A percentile compares a stretch with the other conserved stretches of the same genome.
Evolutionary conservation across 2,888 invertebrate species (phyloP).

Genomic region (Adela reaumurella): DNA sequence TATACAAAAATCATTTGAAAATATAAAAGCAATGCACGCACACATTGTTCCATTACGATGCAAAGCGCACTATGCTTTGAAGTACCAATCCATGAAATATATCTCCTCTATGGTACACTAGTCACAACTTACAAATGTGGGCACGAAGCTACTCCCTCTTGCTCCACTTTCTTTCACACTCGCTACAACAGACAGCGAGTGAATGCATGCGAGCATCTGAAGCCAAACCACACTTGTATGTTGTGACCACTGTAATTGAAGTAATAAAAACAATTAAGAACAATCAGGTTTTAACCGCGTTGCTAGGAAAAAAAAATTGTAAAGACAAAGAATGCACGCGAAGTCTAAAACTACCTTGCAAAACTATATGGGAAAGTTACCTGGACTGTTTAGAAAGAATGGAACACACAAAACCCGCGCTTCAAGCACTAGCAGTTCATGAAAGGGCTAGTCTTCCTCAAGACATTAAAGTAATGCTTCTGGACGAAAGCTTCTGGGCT

Average conservation of each 20-base stretch:
- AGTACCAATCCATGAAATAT: conserved; percentile 1
- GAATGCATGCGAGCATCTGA: too few relatives aligned
- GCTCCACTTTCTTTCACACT: too few relatives aligned
- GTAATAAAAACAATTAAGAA: too few relatives aligned
- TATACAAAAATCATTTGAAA: conserved; percentile 11
- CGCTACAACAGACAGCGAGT: too few relatives aligned
- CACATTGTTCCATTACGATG: conserved; percentile 9
- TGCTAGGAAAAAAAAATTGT: too few relatives aligned
- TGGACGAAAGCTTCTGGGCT: conserved; percentile 1
- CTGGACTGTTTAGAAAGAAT: background rate
- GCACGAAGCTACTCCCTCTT: too few relatives aligned
- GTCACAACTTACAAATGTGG: too few relatives aligned
- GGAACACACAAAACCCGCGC: conserved; percentile 1
- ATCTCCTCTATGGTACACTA: conserved; percentile 3
- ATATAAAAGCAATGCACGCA: conserved; percentile 2
- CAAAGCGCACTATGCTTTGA: conserved; percentile 9
- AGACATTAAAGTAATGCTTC: background rate
- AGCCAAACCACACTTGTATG: too few relatives aligned
- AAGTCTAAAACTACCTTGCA: conserved; percentile 1
- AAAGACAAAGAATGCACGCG: background rate
- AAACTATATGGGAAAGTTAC: conserved; percentile 1
- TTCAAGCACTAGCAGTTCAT: conserved; percentile 1
- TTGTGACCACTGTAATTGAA: too few relatives aligned
- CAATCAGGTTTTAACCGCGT: too few relatives aligned
- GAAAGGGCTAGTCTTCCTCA: background rate